Conservation (phyloP, 2,888 invertebrate genomes). For the Chymomyza caudatula region DNA sequence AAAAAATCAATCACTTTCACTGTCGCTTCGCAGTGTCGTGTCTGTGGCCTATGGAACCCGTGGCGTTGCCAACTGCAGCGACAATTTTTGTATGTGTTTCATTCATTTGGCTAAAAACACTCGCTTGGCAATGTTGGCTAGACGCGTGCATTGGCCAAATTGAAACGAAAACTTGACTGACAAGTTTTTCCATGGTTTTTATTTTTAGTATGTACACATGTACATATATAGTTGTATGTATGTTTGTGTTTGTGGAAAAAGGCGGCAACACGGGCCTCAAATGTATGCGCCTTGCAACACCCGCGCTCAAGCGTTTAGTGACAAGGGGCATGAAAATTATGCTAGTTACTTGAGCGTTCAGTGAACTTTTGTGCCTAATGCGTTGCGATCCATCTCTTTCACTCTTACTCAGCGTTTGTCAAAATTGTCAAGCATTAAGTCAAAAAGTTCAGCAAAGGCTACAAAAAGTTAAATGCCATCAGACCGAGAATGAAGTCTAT, state of each 20-base stretch:
- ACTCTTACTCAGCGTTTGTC: slow-evolving; percentile 28
- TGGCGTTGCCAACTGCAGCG: slow-evolving; percentile 23
- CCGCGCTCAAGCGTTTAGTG: slow-evolving; percentile 29
- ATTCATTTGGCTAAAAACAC: slow-evolving; percentile 48
- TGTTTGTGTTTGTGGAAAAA: not conserved
- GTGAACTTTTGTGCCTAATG: slow-evolving; percentile 50
- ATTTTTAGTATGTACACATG: slow-evolving; percentile 9
- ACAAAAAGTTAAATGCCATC: slow-evolving; percentile 51
- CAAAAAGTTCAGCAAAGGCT: slow-evolving; percentile 33
- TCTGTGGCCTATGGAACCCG: not conserved
- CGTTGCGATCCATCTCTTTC: not conserved
- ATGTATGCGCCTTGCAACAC: slow-evolving; percentile 30
- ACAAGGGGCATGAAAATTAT: slow-evolving; percentile 29
- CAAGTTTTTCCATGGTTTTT: slow-evolving; percentile 2
- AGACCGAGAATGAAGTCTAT: slow-evolving; percentile 53
- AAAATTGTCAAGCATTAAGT: slow-evolving; percentile 56
- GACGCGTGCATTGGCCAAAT: slow-evolving; percentile 38
- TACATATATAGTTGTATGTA: slow-evolving; percentile 12
- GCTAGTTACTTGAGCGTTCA: slow-evolving; percentile 51
- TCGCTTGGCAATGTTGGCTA: slow-evolving; percentile 27
- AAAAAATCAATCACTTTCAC: slow-evolving; percentile 67
- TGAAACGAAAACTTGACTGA: not conserved
- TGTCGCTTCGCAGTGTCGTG: slow-evolving; percentile 23
- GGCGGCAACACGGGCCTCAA: not conserved
- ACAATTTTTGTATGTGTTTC: slow-evolving; percentile 57